A percentile compares a stretch with the other conserved stretches of the same genome.
phyloP scores from a whole-genome alignment of 2,113 vertebrate species.

The Indicator maculatus region DNA sequence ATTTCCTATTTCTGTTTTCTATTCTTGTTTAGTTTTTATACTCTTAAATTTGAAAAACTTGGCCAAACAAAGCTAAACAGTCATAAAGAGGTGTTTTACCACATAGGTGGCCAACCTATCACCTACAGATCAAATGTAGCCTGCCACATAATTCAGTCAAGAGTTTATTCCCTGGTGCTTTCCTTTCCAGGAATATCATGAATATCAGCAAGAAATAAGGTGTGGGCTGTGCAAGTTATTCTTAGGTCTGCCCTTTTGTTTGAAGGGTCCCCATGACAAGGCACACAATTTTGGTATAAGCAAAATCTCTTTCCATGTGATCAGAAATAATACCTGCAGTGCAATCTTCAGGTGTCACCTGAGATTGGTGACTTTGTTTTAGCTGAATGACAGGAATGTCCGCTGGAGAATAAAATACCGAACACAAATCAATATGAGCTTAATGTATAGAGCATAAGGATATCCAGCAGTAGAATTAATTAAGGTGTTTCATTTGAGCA shows the following conservation, averaged over 20 bases:
- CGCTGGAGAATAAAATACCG: not conserved
- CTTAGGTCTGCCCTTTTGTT: not conserved
- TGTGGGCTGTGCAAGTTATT: not conserved
- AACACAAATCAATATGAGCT: not conserved
- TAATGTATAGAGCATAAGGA: not conserved
- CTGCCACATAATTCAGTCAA: constrained; percentile 41
- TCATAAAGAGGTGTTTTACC: constrained; percentile 52
- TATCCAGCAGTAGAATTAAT: not conserved
- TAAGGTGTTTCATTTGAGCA: not conserved
- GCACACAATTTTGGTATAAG: not conserved
- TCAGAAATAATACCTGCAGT: not conserved
- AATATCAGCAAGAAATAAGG: not conserved
- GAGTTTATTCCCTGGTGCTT: constrained; percentile 9
- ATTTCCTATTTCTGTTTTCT: constrained; percentile 72
- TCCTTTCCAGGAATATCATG: constrained; percentile 24
- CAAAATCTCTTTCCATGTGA: not conserved
- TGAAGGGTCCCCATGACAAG: not conserved
- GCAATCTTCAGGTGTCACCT: not conserved
- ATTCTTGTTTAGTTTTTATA: constrained; percentile 58
- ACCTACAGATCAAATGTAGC: constrained; percentile 36
- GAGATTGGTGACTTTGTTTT: not conserved
- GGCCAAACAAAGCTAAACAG: constrained; percentile 41
- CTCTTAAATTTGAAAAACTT: constrained; percentile 58
- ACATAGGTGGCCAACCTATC: constrained; percentile 53
- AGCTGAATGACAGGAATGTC: not conserved